Percentiles rank a stretch among this genome's conserved stretches.
These are phyloP conservation scores for Mustelus asterias DNA, from an alignment of 2,113 vertebrate genomes.

Conservation along the genomic window DNA sequence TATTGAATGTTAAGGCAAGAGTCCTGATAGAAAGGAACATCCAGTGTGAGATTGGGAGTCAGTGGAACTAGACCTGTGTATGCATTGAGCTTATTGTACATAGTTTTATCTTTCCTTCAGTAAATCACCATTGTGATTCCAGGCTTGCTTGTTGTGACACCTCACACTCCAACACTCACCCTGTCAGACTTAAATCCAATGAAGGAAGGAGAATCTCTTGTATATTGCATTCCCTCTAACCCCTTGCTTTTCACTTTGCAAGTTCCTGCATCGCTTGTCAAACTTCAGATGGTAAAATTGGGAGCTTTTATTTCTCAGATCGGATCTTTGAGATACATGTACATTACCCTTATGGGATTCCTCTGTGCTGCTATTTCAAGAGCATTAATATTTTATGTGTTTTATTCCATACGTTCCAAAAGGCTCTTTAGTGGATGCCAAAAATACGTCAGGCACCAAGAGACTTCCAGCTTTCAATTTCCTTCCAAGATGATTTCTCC, in stretches of 20 bases:
- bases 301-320: neutral
- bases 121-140: too few relatives aligned
- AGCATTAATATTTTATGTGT: neutral
- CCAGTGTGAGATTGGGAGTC: too few relatives aligned
- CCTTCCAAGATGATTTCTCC: neutral
- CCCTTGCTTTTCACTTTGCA: neutral
- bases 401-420: neutral
- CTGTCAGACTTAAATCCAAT: neutral
- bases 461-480: neutral
- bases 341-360: neutral
- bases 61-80: too few relatives aligned
- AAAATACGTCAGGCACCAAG: neutral
- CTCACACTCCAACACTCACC: neutral
- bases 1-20: too few relatives aligned
- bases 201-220: neutral
- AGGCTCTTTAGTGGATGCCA: neutral
- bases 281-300: neutral
- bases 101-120: too few relatives aligned
- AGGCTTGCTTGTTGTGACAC: too few relatives aligned
- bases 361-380: neutral
- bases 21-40: too few relatives aligned
- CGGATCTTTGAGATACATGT: neutral
- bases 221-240: neutral
- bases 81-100: too few relatives aligned
- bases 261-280: neutral